Percentiles rank a stretch among this genome's conserved stretches.
These are phyloP conservation scores for Acleris emargana DNA, from an alignment of 2,888 invertebrate genomes.

Conservation along the genomic window DNA sequence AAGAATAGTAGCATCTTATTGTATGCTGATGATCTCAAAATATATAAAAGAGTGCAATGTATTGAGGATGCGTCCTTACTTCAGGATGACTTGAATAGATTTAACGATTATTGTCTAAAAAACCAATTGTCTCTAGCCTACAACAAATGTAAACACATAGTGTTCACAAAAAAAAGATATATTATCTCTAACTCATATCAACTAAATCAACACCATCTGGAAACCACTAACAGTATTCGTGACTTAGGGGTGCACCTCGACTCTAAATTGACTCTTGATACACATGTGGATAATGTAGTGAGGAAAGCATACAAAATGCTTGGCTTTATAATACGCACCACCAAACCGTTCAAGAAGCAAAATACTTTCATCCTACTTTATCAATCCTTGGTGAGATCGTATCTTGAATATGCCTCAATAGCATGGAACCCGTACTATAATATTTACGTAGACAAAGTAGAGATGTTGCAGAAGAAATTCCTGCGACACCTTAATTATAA, in stretches of 20 bases:
- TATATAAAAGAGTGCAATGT: neutral
- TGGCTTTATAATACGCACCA: constrained; percentile 1
- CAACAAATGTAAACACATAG: constrained; percentile 1
- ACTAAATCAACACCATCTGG: neutral
- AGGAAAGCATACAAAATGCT: neutral
- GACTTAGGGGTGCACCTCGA: neutral
- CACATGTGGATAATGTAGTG: neutral
- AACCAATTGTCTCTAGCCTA: neutral
- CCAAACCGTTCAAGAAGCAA: neutral
- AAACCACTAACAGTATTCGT: neutral
- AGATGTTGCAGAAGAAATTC: constrained; percentile 1
- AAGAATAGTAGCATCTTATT: neutral
- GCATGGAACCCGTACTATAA: neutral
- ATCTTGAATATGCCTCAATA: neutral
- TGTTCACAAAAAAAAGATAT: neutral
- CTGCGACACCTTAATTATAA: neutral
- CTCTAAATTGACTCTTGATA: constrained; percentile 1
- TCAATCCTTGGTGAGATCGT: neutral
- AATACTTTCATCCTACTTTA: neutral
- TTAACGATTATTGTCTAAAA: neutral
- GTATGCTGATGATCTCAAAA: neutral
- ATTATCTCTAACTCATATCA: neutral
- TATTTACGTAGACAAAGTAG: neutral
- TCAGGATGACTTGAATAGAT: neutral
- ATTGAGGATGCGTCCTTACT: neutral